Conservation (phyloP, 2,113 vertebrate species). For the Bos indicus region DNA sequence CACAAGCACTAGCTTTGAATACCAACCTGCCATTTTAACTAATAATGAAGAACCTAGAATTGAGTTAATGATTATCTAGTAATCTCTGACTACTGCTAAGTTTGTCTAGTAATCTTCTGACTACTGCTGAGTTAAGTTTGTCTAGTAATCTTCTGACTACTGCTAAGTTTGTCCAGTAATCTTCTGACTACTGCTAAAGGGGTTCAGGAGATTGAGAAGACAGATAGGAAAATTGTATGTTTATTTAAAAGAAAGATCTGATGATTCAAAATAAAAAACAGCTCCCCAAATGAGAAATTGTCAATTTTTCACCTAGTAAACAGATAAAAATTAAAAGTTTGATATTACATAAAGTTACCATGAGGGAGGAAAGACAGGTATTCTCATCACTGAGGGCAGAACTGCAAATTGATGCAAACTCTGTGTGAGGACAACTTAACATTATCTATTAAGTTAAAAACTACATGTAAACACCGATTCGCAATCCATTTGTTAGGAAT, state of each 20-base stretch:
- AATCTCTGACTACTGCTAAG: too few species aligned
- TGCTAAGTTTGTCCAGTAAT: neutral
- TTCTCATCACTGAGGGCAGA: neutral
- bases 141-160: neutral
- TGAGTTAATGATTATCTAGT: neutral
- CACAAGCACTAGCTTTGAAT: neutral
- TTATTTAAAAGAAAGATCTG: neutral
- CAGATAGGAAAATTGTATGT: neutral
- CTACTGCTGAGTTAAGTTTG: neutral
- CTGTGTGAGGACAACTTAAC: neutral
- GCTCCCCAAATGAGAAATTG: neutral
- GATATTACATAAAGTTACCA: neutral
- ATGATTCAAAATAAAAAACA: slow-evolving; percentile 8
- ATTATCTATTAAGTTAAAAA: neutral
- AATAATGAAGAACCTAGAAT: neutral
- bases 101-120: neutral
- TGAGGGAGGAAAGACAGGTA: neutral
- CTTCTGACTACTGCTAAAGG: neutral
- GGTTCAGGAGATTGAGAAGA: neutral
- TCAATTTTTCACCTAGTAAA: neutral
- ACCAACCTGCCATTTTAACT: neutral
- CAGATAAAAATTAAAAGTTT: neutral
- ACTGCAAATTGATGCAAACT: neutral
- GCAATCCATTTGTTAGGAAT: neutral
- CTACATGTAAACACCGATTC: neutral